Evolutionary conservation across 2,113 vertebrate genomes (phyloP), one percentile per base, ranked within the genome.

Genomic region (Rhynchomys soricoides): DNA sequence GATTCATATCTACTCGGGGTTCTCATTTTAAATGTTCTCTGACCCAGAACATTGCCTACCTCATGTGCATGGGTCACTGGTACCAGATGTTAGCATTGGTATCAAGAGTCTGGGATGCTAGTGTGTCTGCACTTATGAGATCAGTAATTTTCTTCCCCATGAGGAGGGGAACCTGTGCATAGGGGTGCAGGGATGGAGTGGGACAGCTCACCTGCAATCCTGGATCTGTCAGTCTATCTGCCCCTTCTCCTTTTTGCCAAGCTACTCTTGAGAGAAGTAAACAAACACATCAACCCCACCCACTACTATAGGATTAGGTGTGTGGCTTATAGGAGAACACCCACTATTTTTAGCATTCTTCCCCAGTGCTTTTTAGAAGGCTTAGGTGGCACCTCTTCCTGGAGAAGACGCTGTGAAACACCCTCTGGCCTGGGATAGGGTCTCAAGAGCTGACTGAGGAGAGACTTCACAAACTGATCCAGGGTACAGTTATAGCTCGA

Each of bases 21-120:
- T 74, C 9, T 50, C 43, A 34, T 75, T 64, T 66, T 52, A 52
- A 50, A 79, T 31, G n/a, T n/a, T 0, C 0, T 21, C 40, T n/a
- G 19, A 1, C 45, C 4, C 34, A 55, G 70, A 43, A 59, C 40
- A 31, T 9, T 45, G n/a, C 10, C 77, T 5, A 21, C 4, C 12
- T 9, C 5, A 6, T 29, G 40, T n/a, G 16, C 24, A 6, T 0
- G 1, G 1, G 21, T 37, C 89, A 10, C 8, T 15, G 21, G 16
- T 29, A 8, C 2, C 26, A 62, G 50, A 50, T n/a, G 40, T 52
- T 50, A 57, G 48, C 21, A 19, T 26, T 52, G 81, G 50, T 12
- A 6, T 15, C 37, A 34, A 55, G 64, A 90, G 6, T 26, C 40
- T 86, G 29, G 48, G 78, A 19, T 96, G 68, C 90, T n/a, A 16